Evolutionary conservation across 1,140 invertebrate species (phyloP), one percentile per base, ranked within the genome.

Genomic region (Sycobia sp.): DNA sequence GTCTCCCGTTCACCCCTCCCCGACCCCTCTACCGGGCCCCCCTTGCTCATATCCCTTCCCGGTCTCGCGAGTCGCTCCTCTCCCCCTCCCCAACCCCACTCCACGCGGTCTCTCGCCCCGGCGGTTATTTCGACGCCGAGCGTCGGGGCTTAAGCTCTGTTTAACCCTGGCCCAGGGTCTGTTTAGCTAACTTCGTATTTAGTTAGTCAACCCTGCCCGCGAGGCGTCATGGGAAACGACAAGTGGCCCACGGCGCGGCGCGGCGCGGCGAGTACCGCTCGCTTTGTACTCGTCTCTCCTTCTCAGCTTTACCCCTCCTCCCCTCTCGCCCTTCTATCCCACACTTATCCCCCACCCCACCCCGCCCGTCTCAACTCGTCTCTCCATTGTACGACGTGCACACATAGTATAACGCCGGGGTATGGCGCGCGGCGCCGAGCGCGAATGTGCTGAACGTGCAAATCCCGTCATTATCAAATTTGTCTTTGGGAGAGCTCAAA

Each of bases 171-270:
- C 77, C 77, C 65, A 55, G 65, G 75, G 66, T 76, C 62, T 76
- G 67, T 76, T 77, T 76, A 69, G 69, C 71, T 75, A 78, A 78
- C 76, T 78, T 76, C 67, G 71, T 82, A 81, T 80, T 82, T 82
- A 79, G 80, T 79, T 78, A 81, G 78, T 77, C 79, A 79, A 79
- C 74, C 73, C 75, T 71, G 72, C 71, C 78, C 77, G 73, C 72
- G 71, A 78, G 79, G 75, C 77, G 72, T 75, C 72, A 75, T 78
- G 78, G 74, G 78, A 82, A 81, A 77, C 73, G 75, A 77, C 79
- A 82, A 81, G 78, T 81, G 80, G 71, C 73, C 43, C 59, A 66
- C 68, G 63, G 61, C 65, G 50, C 58, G 43, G 29, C 29, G n/a
- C 29, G 49, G 61, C 63, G 44, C n/a, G n/a, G n/a, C n/a, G n/a